A percentile compares a stretch with the other conserved stretches of the same genome.
Conservation (phyloP, 1,140 invertebrate species). For the Drosophila elegans region DNA sequence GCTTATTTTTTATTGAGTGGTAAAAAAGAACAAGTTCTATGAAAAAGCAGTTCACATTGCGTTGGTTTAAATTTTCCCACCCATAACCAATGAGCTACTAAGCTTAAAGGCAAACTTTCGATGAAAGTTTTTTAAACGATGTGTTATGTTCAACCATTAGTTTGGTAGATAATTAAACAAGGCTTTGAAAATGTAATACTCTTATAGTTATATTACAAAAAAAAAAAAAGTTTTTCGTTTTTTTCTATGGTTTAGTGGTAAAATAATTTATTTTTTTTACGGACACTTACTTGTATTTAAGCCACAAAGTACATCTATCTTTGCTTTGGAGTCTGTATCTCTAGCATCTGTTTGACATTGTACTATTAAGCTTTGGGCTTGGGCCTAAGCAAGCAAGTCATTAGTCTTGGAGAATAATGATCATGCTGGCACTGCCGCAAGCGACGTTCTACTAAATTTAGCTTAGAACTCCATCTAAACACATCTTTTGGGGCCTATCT, state of each 20-base stretch:
- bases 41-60: constrained; percentile 22
- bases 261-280: too few species aligned
- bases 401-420: constrained; percentile 72
- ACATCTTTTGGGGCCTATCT: constrained; percentile 38
- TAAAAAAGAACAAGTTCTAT: constrained; percentile 20
- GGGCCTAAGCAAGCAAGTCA: constrained; percentile 56
- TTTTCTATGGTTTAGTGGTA: too few species aligned
- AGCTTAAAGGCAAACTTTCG: constrained; percentile 17
- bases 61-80: constrained; percentile 2
- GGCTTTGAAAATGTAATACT: constrained; percentile 1
- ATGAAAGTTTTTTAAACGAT: neutral
- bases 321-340: constrained; percentile 6
- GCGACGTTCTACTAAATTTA: constrained; percentile 60
- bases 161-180: too few species aligned
- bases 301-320: neutral
- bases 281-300: too few species aligned
- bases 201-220: too few species aligned
- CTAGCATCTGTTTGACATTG: constrained; percentile 44
- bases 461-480: constrained; percentile 49
- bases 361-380: constrained; percentile 37
- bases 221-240: too few species aligned
- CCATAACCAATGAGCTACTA: constrained; percentile 1
- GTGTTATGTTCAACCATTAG: too few species aligned
- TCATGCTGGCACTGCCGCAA: constrained; percentile 40
- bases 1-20: constrained; percentile 29